Evolutionary conservation across 2,113 vertebrate genomes (phyloP).

Genomic region (Fulica atra): DNA sequence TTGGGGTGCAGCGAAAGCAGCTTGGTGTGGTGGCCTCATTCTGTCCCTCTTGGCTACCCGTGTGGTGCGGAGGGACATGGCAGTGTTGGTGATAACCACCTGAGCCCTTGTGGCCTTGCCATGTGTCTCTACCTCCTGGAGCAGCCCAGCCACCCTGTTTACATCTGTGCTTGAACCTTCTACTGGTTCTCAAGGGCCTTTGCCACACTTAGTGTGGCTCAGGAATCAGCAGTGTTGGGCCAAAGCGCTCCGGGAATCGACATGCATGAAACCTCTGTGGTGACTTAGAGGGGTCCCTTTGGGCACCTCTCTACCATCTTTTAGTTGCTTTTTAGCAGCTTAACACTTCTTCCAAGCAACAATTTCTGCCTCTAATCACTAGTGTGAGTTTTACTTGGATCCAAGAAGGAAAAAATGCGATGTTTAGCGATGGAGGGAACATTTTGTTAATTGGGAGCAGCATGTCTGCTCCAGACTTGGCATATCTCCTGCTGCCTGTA

Average conservation of each 20-base stretch:
- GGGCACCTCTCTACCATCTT: background rate
- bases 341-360: background rate
- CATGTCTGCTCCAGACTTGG: conserved; percentile 7
- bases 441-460: conserved; percentile 45
- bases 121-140: background rate
- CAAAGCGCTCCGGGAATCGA: background rate
- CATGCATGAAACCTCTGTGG: background rate
- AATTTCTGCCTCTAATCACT: background rate
- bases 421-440: conserved; percentile 1
- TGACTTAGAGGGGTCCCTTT: background rate
- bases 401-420: background rate
- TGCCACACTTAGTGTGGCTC: background rate
- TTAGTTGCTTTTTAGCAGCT: background rate
- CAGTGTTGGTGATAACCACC: fast-evolving
- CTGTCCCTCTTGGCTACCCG: fast-evolving
- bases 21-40: background rate
- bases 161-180: background rate
- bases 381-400: background rate
- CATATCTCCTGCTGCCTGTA: background rate
- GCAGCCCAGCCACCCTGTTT: fast-evolving
- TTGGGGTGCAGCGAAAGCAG: background rate
- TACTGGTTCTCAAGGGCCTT: background rate
- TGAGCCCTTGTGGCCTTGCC: background rate
- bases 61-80: fast-evolving
- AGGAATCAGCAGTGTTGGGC: background rate